These are phyloP conservation scores for Cryptotermes secundus DNA, from an alignment of 1,140 invertebrate species.

Conservation along the genomic window DNA sequence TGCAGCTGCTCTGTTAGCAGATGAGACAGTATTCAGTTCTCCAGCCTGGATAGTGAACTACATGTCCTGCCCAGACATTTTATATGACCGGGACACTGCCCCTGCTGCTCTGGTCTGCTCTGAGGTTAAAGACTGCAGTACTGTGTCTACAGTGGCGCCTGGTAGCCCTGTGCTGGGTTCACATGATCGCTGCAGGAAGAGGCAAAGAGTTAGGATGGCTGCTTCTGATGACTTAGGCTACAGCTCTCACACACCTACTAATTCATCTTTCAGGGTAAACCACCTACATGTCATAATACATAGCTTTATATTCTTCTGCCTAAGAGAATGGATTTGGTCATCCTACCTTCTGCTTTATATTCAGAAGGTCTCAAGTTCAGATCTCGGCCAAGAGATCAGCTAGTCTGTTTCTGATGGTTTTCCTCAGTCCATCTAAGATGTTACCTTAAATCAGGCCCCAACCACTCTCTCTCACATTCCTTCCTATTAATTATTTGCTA, in stretches of 20 bases:
- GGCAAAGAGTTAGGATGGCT: too few relatives aligned
- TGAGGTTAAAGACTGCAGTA: constrained; percentile 26
- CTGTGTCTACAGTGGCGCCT: constrained; percentile 25
- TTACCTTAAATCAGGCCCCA: too few relatives aligned
- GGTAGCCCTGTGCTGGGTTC: constrained; percentile 13
- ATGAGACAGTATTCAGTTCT: constrained; percentile 39
- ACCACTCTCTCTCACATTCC: too few relatives aligned
- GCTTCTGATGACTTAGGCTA: too few relatives aligned
- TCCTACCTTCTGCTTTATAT: background rate
- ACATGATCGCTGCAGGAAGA: background rate
- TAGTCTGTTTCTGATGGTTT: too few relatives aligned
- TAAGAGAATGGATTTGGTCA: too few relatives aligned
- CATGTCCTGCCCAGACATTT: constrained; percentile 35
- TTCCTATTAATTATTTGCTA: too few relatives aligned
- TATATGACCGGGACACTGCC: constrained; percentile 22
- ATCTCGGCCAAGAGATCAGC: too few relatives aligned
- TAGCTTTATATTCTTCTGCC: background rate
- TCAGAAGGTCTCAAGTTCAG: background rate
- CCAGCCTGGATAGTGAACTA: constrained; percentile 34
- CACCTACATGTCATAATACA: background rate
- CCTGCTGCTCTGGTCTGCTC: constrained; percentile 29
- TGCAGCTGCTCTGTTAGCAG: constrained; percentile 40
- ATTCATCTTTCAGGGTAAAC: background rate
- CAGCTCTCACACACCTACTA: background rate
- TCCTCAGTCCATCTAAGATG: too few relatives aligned